Evolutionary conservation across 2,888 invertebrate genomes (phyloP).

Genomic region (Lomographa bimaculata): DNA sequence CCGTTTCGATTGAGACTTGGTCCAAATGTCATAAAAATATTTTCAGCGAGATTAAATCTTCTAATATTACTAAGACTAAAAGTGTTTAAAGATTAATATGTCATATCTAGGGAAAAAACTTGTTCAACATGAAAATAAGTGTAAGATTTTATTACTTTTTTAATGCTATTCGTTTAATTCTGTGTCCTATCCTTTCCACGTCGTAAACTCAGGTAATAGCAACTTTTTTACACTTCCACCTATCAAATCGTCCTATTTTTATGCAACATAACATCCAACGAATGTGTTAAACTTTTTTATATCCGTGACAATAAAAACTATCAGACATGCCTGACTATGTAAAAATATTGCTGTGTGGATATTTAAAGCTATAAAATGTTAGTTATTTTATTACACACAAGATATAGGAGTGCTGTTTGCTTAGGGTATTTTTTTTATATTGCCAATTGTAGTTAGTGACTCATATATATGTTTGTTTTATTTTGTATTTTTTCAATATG

Average conservation of each 20-base stretch:
- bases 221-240: slow-evolving; percentile 26
- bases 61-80: too few relatives aligned
- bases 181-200: slow-evolving; percentile 12
- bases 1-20: too few relatives aligned
- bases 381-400: background rate
- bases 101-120: too few relatives aligned
- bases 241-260: slow-evolving; percentile 30
- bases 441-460: too few relatives aligned
- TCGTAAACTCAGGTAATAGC: slow-evolving; percentile 24
- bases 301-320: slow-evolving; percentile 30
- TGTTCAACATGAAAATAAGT: background rate
- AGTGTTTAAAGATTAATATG: too few relatives aligned
- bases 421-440: too few relatives aligned
- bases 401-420: too few relatives aligned
- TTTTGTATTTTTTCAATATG: too few relatives aligned
- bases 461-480: too few relatives aligned
- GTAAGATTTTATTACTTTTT: slow-evolving; percentile 19
- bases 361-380: background rate
- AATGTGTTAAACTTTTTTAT: slow-evolving; percentile 35
- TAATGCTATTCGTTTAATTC: slow-evolving; percentile 21
- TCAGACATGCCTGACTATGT: slow-evolving; percentile 17
- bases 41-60: too few relatives aligned
- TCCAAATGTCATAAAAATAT: too few relatives aligned
- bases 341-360: background rate
- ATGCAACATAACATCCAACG: slow-evolving; percentile 31